These are phyloP conservation scores for Ataeniobius toweri DNA, from an alignment of 2,797 vertebrate species.

Conservation along the genomic window DNA sequence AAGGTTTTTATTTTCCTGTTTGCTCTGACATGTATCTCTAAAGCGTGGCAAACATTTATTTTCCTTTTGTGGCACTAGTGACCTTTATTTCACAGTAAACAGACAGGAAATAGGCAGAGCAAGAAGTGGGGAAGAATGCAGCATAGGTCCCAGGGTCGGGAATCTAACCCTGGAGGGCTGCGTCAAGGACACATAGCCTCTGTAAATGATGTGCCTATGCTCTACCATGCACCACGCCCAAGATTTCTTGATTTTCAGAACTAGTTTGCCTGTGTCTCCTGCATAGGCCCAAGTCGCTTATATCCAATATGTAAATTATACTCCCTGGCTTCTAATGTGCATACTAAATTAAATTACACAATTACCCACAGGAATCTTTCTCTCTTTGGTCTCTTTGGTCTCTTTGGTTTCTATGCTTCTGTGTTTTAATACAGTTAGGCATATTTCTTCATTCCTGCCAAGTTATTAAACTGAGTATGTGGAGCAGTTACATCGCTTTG, in stretches of 20 bases:
- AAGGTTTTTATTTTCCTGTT: constrained; percentile 75
- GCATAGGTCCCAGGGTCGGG: no score
- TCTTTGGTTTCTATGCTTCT: constrained; percentile 63
- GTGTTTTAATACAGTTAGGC: constrained; percentile 65
- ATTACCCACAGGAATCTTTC: constrained; percentile 64
- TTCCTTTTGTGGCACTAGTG: no score
- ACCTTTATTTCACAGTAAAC: no score
- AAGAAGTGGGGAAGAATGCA: no score
- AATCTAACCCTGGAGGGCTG: no score
- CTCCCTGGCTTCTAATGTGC: constrained; percentile 66
- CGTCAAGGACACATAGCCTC: no score
- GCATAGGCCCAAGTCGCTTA: constrained; percentile 49
- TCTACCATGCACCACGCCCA: no score
- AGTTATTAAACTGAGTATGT: constrained; percentile 48
- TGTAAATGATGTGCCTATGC: no score
- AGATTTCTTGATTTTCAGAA: constrained; percentile 38
- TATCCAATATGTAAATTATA: constrained; percentile 68
- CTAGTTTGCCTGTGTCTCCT: constrained; percentile 38
- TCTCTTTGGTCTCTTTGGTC: constrained; percentile 55
- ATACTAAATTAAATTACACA: constrained; percentile 75
- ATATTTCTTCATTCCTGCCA: constrained; percentile 57
- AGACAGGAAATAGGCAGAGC: no score
- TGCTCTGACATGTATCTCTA: constrained; percentile 54
- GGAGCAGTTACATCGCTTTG: constrained; percentile 25
- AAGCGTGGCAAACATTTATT: constrained; percentile 21